Evolutionary conservation across 2,797 vertebrate genomes (phyloP).

Genomic region (Hypotaenidia okinawae): DNA sequence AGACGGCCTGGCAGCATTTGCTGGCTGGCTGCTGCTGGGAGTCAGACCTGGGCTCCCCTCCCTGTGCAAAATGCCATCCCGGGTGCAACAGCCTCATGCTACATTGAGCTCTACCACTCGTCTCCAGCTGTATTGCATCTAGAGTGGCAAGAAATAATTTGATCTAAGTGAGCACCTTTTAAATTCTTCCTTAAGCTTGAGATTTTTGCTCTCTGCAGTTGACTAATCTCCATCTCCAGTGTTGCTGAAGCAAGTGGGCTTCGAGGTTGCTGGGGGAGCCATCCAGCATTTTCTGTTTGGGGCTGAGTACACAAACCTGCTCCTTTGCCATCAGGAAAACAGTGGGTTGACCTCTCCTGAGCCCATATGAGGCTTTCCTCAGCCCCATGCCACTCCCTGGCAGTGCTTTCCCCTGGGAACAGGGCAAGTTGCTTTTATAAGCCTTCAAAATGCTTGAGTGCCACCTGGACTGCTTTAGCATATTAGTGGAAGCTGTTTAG

Average conservation of each 20-base stretch:
- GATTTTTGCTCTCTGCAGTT: not conserved
- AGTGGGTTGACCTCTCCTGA: not conserved
- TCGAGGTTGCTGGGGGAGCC: not conserved
- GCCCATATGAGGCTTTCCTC: not conserved
- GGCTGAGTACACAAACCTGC: not conserved
- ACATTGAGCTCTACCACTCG: accelerated
- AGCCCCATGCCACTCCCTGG: not conserved
- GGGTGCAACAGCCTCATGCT: not conserved
- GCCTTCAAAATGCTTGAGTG: not conserved
- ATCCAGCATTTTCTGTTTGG: not conserved
- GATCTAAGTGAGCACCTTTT: not conserved
- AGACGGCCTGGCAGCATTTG: not conserved
- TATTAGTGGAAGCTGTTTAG: not conserved
- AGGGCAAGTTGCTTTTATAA: not conserved
- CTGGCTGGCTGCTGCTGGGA: not conserved
- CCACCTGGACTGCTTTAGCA: not conserved
- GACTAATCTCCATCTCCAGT: not conserved
- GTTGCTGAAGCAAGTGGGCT: not conserved
- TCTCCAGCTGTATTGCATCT: not conserved
- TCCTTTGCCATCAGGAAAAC: not conserved
- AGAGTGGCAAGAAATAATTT: not conserved
- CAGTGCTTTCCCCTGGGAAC: not conserved
- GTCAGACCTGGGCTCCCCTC: not conserved
- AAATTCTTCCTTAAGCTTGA: not conserved
- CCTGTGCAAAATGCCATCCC: not conserved